phyloP scores from a whole-genome alignment of 2,113 vertebrate genomes.

The Gambusia holbrooki region DNA sequence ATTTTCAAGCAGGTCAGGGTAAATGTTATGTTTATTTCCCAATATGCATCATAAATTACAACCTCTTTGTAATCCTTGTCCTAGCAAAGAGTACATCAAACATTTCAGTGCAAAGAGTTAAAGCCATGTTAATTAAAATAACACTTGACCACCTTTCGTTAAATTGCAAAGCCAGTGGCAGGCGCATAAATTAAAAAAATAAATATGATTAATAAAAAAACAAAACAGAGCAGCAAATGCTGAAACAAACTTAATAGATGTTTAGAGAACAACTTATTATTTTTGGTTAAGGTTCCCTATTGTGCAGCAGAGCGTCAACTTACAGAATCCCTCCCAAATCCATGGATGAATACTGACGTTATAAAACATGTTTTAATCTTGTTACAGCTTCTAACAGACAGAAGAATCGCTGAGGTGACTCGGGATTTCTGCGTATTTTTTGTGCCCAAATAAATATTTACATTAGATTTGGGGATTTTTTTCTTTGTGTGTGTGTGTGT shows the following conservation, averaged over 20 bases:
- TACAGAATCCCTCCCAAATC: conserved; percentile 56
- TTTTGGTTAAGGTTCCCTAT: conserved; percentile 16
- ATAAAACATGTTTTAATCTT: conserved; percentile 43
- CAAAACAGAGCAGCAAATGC: conserved; percentile 33
- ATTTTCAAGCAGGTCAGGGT: conserved; percentile 12
- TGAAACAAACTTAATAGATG: conserved; percentile 39
- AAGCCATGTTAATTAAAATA: conserved; percentile 64
- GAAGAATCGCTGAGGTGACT: conserved; percentile 17
- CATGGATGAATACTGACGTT: conserved; percentile 57
- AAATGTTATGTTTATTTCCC: conserved; percentile 64
- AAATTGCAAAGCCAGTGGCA: conserved; percentile 58
- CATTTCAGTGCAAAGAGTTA: conserved; percentile 75
- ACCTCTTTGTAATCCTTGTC: conserved; percentile 36
- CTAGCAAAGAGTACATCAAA: conserved; percentile 44
- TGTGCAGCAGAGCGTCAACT: conserved; percentile 53
- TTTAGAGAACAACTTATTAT: conserved; percentile 22
- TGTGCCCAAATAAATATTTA: background rate
- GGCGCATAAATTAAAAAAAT: conserved; percentile 57
- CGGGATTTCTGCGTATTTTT: conserved; percentile 37
- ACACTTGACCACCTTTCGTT: background rate
- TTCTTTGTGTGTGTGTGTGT: too few species aligned
- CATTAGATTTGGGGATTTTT: conserved; percentile 10
- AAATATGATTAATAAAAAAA: conserved; percentile 37
- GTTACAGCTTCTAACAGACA: conserved; percentile 55
- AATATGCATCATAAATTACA: conserved; percentile 66